Evolutionary conservation across 2,888 invertebrate genomes (phyloP), one percentile per base, ranked within the genome.

Genomic region (Archips crataeganus): DNA sequence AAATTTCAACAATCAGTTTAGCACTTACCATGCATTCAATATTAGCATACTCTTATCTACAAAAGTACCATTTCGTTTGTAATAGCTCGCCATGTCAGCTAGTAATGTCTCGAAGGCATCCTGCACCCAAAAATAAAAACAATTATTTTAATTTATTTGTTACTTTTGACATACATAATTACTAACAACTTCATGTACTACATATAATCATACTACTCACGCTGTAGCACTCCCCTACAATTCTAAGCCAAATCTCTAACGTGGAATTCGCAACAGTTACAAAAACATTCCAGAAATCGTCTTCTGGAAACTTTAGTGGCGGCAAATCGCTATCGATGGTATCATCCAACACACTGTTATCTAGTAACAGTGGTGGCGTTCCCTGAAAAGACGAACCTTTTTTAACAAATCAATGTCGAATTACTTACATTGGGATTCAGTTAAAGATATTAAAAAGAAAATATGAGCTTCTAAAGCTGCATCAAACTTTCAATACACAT

Each of bases 211-310:
- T 62, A 90, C 95, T 62, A 90, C 95, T 93, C 83, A 96, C 96
- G 81, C 95, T 96, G 81, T 96, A 96, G 32, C 96, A 89, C 11
- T 95, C 90, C 62, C 96, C 96, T 76, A 97, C 95, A 8, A 97
- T 93, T 71, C 96, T 91, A 2, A 95, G 95, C 96, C 96, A 97
- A 69, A 97, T 94, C 79, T 96, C 96, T 2, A 95, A 90, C 0
- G 96, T 95, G 0, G 95, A 95, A 66, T 93, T 93, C 6, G 96
- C 96, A 51, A 95, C 94, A 0, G 96, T 96, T 11, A 96, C 94
- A 78, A 94, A 95, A 6, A 96, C 95, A 81, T 95, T 95, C 96
- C 95, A 96, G 77, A 86, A 91, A 71, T 93, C 90, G 0, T 93
- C 90, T 54, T 93, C 90, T 1, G 95, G 94, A 77, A 94, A 93